Evolutionary conservation across 2,888 invertebrate genomes (phyloP), one percentile per base, ranked within the genome.

Genomic region (Oasisia sp.): DNA sequence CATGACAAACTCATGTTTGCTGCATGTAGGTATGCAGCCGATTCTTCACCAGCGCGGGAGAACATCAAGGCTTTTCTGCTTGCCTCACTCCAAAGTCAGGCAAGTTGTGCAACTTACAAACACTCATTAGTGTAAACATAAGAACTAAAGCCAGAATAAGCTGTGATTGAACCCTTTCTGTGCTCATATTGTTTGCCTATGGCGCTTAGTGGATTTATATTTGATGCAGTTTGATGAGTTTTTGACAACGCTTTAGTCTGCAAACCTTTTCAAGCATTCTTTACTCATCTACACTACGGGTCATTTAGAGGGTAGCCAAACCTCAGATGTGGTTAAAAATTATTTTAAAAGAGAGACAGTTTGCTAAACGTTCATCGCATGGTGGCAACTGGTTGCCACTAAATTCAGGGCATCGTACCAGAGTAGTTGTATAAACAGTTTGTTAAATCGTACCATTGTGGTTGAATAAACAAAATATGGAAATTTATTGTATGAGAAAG

Each of bases 21-120:
- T 90, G 32, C 32, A 90, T 90, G 90, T 93, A 96, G 96, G 91
- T 96, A 96, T 94, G 93, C 74, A 1, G 14, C 74, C 7, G 74
- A 74, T 74, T 74, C 74, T 0, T 27, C 74, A n/a, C 74, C 74
- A 27, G 74, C 74, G 14, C 96, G 96, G 91, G 95, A 95, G 92
- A 93, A 94, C 32, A 94, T 97, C 91, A 95, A 96, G 92, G 94
- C 95, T 74, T 96, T 97, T 93, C 94, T 97, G 0, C 95, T 95
- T 91, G 94, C 95, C 3, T 96, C 96, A 95, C 95, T 97, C 89
- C 96, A 96, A 93, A 93, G 95, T 19, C 96, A 96, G 95, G 96
- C 96, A 94, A 92, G 92, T 93, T 74, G n/a, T 74, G n/a, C 27
- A 3, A 74, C n/a, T 74, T 19, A 19, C 19, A 19, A 27, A 74